Conservation (phyloP, 2,113 vertebrate genomes). For the Genyomyrus donnyi region DNA sequence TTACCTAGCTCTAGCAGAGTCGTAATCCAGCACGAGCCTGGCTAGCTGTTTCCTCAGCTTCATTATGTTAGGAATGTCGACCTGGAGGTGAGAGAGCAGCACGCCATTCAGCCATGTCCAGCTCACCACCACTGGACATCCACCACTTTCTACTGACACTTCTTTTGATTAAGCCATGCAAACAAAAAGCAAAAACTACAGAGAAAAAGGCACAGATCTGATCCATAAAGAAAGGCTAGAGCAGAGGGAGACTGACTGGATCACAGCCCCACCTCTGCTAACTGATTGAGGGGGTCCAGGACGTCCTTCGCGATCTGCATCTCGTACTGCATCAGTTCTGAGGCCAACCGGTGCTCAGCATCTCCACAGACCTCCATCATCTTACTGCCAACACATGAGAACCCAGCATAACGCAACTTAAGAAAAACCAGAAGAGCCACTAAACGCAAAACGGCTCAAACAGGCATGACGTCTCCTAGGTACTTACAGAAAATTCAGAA, state of each 20-base stretch:
- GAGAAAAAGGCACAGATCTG: background rate
- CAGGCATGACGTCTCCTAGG: background rate
- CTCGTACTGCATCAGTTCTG: slow-evolving; percentile 85
- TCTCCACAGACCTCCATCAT: slow-evolving; percentile 93
- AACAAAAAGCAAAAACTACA: background rate
- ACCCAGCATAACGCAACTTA: background rate
- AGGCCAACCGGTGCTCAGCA: slow-evolving; percentile 83
- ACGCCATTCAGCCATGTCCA: background rate
- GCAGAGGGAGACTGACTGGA: background rate
- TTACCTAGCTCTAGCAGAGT: slow-evolving; percentile 90
- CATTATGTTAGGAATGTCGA: slow-evolving; percentile 94
- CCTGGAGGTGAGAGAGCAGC: slow-evolving; percentile 49
- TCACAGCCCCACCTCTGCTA: slow-evolving; percentile 74
- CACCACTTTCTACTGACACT: background rate
- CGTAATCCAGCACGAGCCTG: slow-evolving; percentile 90
- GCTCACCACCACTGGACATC: background rate
- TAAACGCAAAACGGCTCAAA: background rate
- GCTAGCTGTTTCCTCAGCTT: slow-evolving; percentile 94
- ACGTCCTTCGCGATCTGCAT: slow-evolving; percentile 87
- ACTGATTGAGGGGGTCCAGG: slow-evolving; percentile 77
- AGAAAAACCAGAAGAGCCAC: background rate
- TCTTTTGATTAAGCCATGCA: background rate
- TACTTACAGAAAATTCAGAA: background rate
- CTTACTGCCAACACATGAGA: slow-evolving; percentile 62
- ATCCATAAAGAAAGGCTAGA: background rate